Evolutionary conservation across 2,113 vertebrate species (phyloP).

Genomic region (Galeopterus variegatus): DNA sequence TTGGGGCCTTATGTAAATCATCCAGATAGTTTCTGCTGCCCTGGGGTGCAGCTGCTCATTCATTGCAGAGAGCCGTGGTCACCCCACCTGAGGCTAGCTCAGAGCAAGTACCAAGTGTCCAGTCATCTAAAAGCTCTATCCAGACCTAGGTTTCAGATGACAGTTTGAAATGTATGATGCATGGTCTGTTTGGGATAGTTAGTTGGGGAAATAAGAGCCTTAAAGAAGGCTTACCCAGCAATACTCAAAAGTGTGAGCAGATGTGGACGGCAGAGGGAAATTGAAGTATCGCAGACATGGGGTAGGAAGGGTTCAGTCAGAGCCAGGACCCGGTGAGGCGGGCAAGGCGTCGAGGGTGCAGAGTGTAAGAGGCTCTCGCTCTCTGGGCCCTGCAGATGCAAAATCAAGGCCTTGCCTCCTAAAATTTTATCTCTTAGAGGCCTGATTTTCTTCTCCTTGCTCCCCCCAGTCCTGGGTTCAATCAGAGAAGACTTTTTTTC

Average conservation of each 20-base stretch:
- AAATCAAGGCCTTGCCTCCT: background rate
- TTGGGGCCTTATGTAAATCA: background rate
- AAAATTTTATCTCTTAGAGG: background rate
- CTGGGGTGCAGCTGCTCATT: background rate
- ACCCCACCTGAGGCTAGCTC: background rate
- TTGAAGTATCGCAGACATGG: background rate
- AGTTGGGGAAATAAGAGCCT: background rate
- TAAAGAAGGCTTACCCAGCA: background rate
- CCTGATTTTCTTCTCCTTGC: background rate
- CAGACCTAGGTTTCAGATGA: background rate
- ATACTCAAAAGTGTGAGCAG: background rate
- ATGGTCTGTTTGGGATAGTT: background rate
- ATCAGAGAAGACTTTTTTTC: background rate
- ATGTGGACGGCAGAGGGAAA: background rate
- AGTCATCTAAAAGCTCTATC: background rate
- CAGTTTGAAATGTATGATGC: background rate
- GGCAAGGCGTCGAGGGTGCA: fast-evolving
- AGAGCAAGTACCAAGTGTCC: background rate
- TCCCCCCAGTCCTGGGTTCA: background rate
- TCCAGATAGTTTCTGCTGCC: background rate
- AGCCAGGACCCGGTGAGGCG: background rate
- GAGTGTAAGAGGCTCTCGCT: background rate
- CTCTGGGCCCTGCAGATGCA: background rate
- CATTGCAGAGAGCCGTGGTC: background rate
- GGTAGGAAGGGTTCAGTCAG: background rate